Conservation (phyloP, 2,797 vertebrate species). For the Caiman crocodilus region DNA sequence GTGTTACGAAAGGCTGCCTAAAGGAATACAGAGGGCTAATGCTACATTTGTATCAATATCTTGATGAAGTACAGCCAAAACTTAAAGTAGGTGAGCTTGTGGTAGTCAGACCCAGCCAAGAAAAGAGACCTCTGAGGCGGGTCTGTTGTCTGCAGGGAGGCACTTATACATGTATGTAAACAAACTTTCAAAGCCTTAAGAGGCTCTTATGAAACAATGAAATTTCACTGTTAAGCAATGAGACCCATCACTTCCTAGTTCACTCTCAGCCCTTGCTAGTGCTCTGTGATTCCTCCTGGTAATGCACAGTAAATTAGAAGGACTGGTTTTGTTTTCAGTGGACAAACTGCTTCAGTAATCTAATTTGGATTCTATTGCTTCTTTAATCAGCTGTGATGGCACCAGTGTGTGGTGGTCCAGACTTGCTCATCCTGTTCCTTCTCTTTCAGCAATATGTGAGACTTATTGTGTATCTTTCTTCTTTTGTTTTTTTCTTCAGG, state of each 20-base stretch:
- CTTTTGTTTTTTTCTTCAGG: constrained; percentile 59
- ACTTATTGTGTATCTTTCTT: constrained; percentile 45
- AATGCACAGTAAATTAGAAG: constrained; percentile 70
- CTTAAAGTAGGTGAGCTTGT: background rate
- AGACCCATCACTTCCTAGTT: constrained; percentile 54
- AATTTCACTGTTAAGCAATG: constrained; percentile 47
- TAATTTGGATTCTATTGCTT: constrained; percentile 70
- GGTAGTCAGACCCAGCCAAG: background rate
- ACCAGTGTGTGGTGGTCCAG: constrained; percentile 58
- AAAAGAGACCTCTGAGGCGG: background rate
- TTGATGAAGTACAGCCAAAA: background rate
- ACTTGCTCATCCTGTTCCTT: constrained; percentile 43
- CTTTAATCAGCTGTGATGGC: constrained; percentile 68
- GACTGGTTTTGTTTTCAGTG: constrained; percentile 57
- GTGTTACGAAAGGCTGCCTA: background rate
- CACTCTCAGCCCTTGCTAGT: constrained; percentile 49
- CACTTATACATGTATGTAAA: constrained; percentile 1
- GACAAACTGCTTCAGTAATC: constrained; percentile 67
- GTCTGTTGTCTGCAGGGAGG: background rate
- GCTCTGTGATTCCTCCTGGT: constrained; percentile 49
- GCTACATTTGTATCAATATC: background rate
- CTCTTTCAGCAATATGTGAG: constrained; percentile 44
- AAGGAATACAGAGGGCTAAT: background rate
- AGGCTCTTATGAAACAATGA: constrained; percentile 47
- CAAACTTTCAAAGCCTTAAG: background rate